Conservation (phyloP, 1,140 invertebrate species). For the Daktulosphaira vitifoliae region DNA sequence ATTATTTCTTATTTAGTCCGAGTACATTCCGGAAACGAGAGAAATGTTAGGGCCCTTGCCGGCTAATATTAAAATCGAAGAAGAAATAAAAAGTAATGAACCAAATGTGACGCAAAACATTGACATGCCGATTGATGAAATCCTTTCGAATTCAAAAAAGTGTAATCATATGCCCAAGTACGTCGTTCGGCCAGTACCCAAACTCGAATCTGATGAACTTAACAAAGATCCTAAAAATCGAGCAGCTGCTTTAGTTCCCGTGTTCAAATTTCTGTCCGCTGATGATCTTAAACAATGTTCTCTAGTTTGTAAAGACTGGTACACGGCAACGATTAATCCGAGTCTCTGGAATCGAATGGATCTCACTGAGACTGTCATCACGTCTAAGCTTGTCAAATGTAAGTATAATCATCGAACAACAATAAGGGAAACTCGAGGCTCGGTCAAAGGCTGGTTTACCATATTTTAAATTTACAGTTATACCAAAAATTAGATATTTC, state of each 20-base stretch:
- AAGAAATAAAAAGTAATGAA: slow-evolving; percentile 13
- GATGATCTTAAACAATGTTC: slow-evolving; percentile 20
- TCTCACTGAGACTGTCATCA: neutral
- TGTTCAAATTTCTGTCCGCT: slow-evolving; percentile 12
- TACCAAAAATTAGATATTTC: no score
- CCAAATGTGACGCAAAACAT: slow-evolving; percentile 5
- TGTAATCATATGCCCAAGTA: slow-evolving; percentile 24
- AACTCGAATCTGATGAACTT: neutral
- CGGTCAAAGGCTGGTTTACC: no score
- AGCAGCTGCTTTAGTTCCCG: neutral
- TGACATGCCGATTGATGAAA: slow-evolving; percentile 10
- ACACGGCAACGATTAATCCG: slow-evolving; percentile 15
- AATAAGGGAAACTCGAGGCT: no score
- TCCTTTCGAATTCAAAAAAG: slow-evolving; percentile 18
- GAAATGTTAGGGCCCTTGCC: neutral
- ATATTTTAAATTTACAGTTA: no score
- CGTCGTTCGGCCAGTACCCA: slow-evolving; percentile 10
- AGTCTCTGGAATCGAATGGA: slow-evolving; percentile 17
- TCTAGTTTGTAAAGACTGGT: slow-evolving; percentile 24
- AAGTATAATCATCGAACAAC: no score
- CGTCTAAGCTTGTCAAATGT: slow-evolving; percentile 14
- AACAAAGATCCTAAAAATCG: neutral
- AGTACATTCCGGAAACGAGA: slow-evolving; percentile 18
- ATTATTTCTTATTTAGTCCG: neutral
- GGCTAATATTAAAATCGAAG: slow-evolving; percentile 10